These are phyloP conservation scores for Cosmorhoe ocellata DNA, from an alignment of 2,888 invertebrate genomes.

Conservation along the genomic window DNA sequence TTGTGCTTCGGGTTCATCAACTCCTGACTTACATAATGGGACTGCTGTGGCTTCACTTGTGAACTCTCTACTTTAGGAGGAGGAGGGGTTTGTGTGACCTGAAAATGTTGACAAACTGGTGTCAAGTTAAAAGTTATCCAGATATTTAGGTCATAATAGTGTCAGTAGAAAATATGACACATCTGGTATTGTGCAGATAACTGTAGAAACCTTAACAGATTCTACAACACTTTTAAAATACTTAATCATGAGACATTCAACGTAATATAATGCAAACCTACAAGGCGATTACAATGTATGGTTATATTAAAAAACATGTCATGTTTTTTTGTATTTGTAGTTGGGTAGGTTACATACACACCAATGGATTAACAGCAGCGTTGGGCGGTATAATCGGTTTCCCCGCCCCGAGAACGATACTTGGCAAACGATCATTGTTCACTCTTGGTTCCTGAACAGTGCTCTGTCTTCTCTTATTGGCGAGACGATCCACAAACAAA, in stretches of 20 bases:
- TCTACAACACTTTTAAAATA: too few relatives aligned
- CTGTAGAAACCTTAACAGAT: too few relatives aligned
- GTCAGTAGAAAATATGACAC: too few relatives aligned
- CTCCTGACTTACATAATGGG: constrained; percentile 63
- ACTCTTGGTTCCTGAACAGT: constrained; percentile 81
- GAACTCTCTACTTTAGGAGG: constrained; percentile 42
- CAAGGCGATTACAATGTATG: too few relatives aligned
- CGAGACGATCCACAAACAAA: constrained; percentile 88
- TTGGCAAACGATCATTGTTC: constrained; percentile 68
- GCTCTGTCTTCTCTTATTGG: constrained; percentile 87
- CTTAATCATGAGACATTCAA: too few relatives aligned
- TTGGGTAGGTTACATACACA: too few relatives aligned
- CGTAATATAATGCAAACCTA: too few relatives aligned
- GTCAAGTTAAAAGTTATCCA: too few relatives aligned
- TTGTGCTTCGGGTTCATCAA: constrained; percentile 53
- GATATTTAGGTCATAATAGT: too few relatives aligned
- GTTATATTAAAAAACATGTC: too few relatives aligned
- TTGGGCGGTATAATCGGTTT: constrained; percentile 72
- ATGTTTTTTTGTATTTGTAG: too few relatives aligned
- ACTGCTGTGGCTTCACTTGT: constrained; percentile 55
- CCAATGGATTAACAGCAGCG: constrained; percentile 67
- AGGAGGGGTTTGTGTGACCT: constrained; percentile 65
- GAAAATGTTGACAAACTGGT: constrained; percentile 3
- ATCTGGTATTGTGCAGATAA: too few relatives aligned
- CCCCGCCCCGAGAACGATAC: constrained; percentile 74